phyloP scores from a whole-genome alignment of 1,140 invertebrate genomes.

The Drosophila subobscura region DNA sequence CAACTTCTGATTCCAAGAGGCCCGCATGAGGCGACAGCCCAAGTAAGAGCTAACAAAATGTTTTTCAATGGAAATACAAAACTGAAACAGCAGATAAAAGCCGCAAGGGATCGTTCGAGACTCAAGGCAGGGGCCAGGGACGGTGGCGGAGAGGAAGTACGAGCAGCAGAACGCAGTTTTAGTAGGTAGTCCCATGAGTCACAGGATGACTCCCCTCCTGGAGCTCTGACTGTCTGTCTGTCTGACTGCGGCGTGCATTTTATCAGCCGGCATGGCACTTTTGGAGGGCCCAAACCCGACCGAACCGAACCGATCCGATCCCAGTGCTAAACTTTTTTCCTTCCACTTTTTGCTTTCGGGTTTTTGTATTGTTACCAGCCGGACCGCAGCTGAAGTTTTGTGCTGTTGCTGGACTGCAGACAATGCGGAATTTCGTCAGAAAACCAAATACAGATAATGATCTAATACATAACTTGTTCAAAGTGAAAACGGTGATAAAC shows the following conservation, averaged over 20 bases:
- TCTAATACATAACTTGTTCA: conserved; percentile 81
- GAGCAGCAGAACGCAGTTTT: conserved; percentile 17
- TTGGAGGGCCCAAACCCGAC: conserved; percentile 46
- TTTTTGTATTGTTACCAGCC: conserved; percentile 34
- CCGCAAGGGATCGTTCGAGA: conserved; percentile 16
- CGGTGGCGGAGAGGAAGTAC: not conserved
- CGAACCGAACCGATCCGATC: conserved; percentile 30
- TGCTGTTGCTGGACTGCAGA: conserved; percentile 58
- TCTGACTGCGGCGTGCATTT: conserved; percentile 39
- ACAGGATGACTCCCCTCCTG: conserved; percentile 20
- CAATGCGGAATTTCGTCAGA: conserved; percentile 82
- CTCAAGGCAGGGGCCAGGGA: not conserved
- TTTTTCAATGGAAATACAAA: conserved; percentile 68
- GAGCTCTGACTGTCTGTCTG: conserved; percentile 31
- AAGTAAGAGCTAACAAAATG: conserved; percentile 32
- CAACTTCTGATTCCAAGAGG: conserved; percentile 59
- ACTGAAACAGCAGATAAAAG: conserved; percentile 58
- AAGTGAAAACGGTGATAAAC: conserved; percentile 72
- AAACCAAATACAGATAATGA: conserved; percentile 82
- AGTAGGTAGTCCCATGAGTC: conserved; percentile 45
- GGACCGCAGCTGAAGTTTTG: conserved; percentile 45
- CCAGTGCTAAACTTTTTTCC: conserved; percentile 24
- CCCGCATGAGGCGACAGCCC: conserved; percentile 54
- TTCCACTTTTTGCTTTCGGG: conserved; percentile 18
- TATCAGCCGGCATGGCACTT: conserved; percentile 20